Conservation (phyloP, 2,797 vertebrate genomes). For the Eleutherodactylus coqui region DNA sequence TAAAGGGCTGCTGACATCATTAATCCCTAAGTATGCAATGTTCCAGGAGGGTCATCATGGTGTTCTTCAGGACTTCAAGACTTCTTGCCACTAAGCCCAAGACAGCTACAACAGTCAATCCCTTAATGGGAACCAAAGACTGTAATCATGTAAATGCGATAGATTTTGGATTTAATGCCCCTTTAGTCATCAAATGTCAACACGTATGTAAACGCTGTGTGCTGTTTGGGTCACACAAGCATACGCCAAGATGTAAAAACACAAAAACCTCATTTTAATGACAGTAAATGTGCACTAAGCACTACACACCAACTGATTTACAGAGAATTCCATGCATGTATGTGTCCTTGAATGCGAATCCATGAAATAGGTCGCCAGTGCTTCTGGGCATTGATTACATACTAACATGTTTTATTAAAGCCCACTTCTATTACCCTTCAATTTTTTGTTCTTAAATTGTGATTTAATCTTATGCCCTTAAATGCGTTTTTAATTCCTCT, state of each 20-base stretch:
- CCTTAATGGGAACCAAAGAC: neutral
- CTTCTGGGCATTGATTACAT: neutral
- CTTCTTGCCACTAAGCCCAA: no score
- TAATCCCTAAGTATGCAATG: neutral
- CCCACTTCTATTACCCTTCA: neutral
- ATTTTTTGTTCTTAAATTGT: neutral
- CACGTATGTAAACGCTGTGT: neutral
- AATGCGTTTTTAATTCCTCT: constrained; percentile 23
- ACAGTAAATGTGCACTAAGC: neutral
- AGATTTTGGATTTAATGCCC: neutral
- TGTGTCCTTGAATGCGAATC: neutral
- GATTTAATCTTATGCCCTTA: constrained; percentile 10
- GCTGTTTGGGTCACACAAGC: neutral
- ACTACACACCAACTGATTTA: neutral
- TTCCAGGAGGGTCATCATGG: neutral
- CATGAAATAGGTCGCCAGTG: neutral
- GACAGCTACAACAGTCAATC: no score
- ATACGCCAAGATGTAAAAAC: neutral
- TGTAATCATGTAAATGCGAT: neutral
- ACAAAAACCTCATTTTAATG: neutral
- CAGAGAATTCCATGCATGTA: neutral
- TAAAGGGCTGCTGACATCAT: neutral
- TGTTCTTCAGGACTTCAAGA: neutral
- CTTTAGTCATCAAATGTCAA: neutral
- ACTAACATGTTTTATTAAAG: neutral